Evolutionary conservation across 2,113 vertebrate genomes (phyloP).

Genomic region (Baryphthengus martii): DNA sequence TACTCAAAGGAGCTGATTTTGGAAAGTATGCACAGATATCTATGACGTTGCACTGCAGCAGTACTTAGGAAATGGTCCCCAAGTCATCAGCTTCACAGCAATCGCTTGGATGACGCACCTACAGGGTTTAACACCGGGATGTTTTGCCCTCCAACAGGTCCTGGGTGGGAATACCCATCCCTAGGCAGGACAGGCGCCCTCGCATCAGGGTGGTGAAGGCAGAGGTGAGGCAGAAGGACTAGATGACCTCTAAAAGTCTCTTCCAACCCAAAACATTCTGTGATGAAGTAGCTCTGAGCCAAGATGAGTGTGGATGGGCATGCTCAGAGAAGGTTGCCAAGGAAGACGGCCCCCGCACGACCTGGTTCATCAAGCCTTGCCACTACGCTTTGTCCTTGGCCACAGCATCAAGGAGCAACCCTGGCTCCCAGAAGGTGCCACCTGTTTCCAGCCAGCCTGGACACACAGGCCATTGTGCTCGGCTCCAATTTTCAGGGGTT

Average conservation of each 20-base stretch:
- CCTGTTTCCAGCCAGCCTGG: neutral
- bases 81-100: neutral
- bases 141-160: neutral
- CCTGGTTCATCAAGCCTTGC: neutral
- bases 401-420: neutral
- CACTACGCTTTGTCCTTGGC: neutral
- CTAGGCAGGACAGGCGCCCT: neutral
- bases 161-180: neutral
- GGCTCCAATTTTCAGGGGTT: neutral
- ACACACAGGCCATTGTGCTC: neutral
- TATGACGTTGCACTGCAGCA: neutral
- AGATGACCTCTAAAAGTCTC: neutral
- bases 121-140: neutral
- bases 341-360: neutral
- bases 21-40: neutral
- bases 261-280: neutral
- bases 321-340: neutral
- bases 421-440: neutral
- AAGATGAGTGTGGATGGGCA: accelerated
- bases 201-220: accelerated
- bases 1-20: neutral
- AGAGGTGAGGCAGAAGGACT: neutral
- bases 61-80: accelerated
- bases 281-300: neutral
- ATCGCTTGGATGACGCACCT: neutral